Base-by-base conservation (phyloP, 2,113 vertebrate genomes). In the Nycticebus coucang region DNA sequence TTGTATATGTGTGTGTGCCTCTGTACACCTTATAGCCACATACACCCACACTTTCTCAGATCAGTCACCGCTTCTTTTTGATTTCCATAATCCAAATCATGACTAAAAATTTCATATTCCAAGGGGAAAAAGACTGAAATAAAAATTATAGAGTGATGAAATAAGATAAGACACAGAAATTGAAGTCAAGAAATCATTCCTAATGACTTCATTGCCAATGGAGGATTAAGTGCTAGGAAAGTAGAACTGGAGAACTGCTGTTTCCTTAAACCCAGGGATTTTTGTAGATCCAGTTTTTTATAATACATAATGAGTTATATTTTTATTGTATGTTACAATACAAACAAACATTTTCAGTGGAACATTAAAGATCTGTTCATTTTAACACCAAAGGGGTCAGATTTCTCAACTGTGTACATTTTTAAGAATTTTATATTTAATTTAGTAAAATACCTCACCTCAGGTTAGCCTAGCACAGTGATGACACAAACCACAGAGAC, bases 401-500 rank as follows among this genome's bases (percentile, higher is more conserved):
- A 45, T 62, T 84, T 88, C 41, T 62, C n/a, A 81, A 18, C 82
- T 22, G 2, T 33, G 26, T 35, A 35, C 3, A 64, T 68, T 94
- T 83, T 45, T 68, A 7, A 15, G 74, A 96, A 74, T 62, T 28
- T 0, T 84, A 2, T 37, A 17, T 89, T 97, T 89, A 75, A 89
- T 80, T 74, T 68, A 64, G 15, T 37, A 53, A 95, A 92, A 74
- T 37, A 41, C 69, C 9, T 69, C 50, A 50, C 69, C 9, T 69
- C 41, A 10, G 17, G 24, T 62, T 62, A n/a, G 10, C 18, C 15
- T 94, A n/a, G 9, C 66, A 60, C 30, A 84, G 4, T 35, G 82
- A 5, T 74, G 30, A 53, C 74, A 57, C 15, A 66, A 13, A 21
- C 26, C 7, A 64, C 21, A 80, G 9, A 84, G 4, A 71, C 0